Evolutionary conservation across 2,113 vertebrate genomes (phyloP).

Genomic region (Hemichromis elongatus): DNA sequence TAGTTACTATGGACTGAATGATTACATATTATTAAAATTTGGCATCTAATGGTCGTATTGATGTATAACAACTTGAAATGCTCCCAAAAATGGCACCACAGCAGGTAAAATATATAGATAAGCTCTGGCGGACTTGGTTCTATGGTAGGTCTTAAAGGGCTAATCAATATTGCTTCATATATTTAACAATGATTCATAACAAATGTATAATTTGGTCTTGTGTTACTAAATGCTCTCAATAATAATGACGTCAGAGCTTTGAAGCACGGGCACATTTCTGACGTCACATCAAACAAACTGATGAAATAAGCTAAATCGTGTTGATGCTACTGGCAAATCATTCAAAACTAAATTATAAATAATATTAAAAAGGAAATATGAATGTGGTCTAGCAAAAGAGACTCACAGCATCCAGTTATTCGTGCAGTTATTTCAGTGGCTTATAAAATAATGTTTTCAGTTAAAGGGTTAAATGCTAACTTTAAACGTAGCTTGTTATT

Average conservation of each 20-base stretch:
- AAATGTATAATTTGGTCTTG: background rate
- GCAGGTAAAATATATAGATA: too few species aligned
- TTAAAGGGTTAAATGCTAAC: background rate
- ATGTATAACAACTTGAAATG: too few species aligned
- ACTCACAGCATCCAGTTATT: background rate
- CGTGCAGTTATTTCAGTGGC: background rate
- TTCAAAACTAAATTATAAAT: background rate
- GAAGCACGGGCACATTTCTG: background rate
- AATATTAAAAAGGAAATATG: background rate
- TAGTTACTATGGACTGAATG: too few species aligned
- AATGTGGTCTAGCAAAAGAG: fast-evolving
- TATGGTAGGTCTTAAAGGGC: too few species aligned
- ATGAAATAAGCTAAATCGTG: too few species aligned
- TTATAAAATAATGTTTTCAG: background rate
- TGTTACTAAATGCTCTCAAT: background rate
- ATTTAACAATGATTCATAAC: background rate
- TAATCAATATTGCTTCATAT: background rate
- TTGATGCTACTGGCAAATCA: fast-evolving
- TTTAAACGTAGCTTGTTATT: background rate
- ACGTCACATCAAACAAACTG: background rate
- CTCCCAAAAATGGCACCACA: too few species aligned
- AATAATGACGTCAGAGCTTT: background rate
- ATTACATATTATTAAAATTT: too few species aligned
- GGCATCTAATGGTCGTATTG: too few species aligned
- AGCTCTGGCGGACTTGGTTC: too few species aligned